phyloP scores from a whole-genome alignment of 2,113 vertebrate genomes.

The Procapra przewalskii region DNA sequence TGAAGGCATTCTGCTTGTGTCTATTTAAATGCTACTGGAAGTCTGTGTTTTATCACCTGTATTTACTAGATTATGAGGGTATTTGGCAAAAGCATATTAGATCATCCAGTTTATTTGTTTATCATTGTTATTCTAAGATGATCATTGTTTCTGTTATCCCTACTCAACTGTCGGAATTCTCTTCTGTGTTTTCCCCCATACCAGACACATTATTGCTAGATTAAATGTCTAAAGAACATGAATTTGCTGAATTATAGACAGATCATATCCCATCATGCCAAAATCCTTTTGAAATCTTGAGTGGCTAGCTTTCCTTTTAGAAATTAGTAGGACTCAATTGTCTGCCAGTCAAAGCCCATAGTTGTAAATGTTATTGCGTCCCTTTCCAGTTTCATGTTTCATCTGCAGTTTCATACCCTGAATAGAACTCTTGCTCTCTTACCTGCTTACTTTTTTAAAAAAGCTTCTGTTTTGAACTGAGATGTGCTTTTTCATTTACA shows the following conservation, averaged over 20 bases:
- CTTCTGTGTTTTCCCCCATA: neutral
- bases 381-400: neutral
- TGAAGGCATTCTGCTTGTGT: conserved; percentile 53
- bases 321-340: neutral
- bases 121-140: neutral
- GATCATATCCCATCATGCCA: neutral
- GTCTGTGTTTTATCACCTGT: neutral
- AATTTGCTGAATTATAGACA: neutral
- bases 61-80: conserved; percentile 22
- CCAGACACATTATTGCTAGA: neutral
- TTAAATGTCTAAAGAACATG: neutral
- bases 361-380: neutral
- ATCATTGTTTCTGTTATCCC: neutral
- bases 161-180: neutral
- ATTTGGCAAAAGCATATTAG: conserved; percentile 28
- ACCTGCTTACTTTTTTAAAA: neutral
- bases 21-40: conserved; percentile 60
- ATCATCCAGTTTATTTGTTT: conserved; percentile 6
- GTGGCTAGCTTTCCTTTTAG: neutral
- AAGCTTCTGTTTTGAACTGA: neutral
- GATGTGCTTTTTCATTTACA: neutral
- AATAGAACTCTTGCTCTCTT: neutral
- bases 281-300: neutral
- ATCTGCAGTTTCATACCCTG: neutral
- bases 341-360: neutral